Percentiles rank a stretch among this genome's conserved stretches.
These are phyloP conservation scores for Odontesthes bonariensis DNA, from an alignment of 2,113 vertebrate genomes.

Conservation along the genomic window DNA sequence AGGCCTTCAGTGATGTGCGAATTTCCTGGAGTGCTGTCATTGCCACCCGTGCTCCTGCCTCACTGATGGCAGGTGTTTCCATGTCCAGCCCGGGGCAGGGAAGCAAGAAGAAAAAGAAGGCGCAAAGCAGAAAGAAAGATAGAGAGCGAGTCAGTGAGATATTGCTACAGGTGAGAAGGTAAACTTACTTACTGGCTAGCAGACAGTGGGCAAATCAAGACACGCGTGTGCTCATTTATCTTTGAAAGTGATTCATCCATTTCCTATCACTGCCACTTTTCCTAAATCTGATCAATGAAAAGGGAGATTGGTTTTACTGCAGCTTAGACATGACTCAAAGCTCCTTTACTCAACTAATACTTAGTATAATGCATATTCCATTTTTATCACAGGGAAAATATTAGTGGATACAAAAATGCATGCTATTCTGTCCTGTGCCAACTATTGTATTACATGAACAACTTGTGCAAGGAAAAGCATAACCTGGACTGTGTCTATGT, in stretches of 20 bases:
- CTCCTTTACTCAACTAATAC: constrained; percentile 33
- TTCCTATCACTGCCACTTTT: constrained; percentile 41
- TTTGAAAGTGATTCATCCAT: constrained; percentile 39
- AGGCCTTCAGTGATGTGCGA: constrained; percentile 55
- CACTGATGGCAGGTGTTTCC: constrained; percentile 76
- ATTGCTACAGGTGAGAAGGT: constrained; percentile 41
- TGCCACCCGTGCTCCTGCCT: constrained; percentile 66
- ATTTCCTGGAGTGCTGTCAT: constrained; percentile 78
- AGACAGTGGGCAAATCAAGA: constrained; percentile 42
- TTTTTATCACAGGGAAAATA: constrained; percentile 44
- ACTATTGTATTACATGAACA: constrained; percentile 43
- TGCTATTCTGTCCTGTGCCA: constrained; percentile 15
- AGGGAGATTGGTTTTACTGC: constrained; percentile 46
- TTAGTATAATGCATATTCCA: constrained; percentile 30
- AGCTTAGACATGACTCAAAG: constrained; percentile 54
- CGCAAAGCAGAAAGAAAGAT: constrained; percentile 21
- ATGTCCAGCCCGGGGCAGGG: constrained; percentile 68
- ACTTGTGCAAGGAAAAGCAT: constrained; percentile 22
- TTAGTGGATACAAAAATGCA: constrained; percentile 34
- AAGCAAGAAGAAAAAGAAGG: constrained; percentile 36
- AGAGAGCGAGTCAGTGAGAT: constrained; percentile 22
- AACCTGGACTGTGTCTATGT: constrained; percentile 35
- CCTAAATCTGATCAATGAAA: constrained; percentile 56
- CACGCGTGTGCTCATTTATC: constrained; percentile 48
- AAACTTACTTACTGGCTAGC: constrained; percentile 48